Conservation (phyloP, 2,888 invertebrate species). For the Tiphia femorata region DNA sequence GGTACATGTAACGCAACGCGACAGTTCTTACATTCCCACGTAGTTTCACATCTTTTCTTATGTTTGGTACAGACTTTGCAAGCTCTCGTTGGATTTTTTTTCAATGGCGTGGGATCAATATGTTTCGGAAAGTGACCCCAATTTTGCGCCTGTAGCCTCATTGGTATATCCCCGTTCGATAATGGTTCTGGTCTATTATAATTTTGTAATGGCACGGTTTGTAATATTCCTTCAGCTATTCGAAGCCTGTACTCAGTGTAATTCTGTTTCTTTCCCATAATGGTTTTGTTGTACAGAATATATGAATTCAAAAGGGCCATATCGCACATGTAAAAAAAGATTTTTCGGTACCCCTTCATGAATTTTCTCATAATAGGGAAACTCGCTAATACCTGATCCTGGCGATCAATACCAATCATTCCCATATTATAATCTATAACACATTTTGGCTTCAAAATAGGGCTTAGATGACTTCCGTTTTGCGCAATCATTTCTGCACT, state of each 20-base stretch:
- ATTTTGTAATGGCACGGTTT: conserved; percentile 13
- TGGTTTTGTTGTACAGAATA: conserved; percentile 18
- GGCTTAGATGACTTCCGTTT: not conserved
- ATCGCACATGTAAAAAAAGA: conserved; percentile 18
- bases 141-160: conserved; percentile 19
- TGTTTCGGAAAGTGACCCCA: conserved; percentile 26
- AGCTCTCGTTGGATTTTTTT: conserved; percentile 15
- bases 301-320: conserved; percentile 24
- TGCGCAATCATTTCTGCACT: conserved; percentile 13
- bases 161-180: conserved; percentile 13
- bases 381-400: conserved; percentile 15
- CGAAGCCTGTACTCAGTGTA: conserved; percentile 17
- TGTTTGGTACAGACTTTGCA: conserved; percentile 2
- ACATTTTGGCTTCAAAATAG: conserved; percentile 16
- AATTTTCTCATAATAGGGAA: conserved; percentile 23
- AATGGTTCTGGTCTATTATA: conserved; percentile 20
- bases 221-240: conserved; percentile 18
- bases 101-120: conserved; percentile 21
- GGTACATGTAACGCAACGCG: not conserved
- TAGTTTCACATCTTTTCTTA: not conserved
- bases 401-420: conserved; percentile 24
- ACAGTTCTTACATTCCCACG: not conserved
- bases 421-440: conserved; percentile 16
- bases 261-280: conserved; percentile 12
- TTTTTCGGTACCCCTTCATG: conserved; percentile 23